Evolutionary conservation across 1,140 invertebrate genomes (phyloP).

Genomic region (Listronotus oregonensis): DNA sequence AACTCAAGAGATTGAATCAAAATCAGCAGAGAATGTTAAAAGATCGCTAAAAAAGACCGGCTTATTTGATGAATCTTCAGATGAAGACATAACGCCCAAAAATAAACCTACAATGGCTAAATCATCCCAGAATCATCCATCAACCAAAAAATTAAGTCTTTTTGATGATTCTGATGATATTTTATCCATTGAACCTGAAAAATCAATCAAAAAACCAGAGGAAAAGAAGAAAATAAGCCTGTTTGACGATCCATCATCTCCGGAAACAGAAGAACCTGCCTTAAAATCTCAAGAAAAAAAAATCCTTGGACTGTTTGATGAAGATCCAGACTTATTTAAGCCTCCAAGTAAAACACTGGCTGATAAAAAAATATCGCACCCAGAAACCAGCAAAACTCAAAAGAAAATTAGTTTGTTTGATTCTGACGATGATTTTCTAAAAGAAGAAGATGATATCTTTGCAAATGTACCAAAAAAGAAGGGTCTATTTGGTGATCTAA

Average conservation of each 20-base stretch:
- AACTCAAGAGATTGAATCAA: neutral
- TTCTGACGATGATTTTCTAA: slow-evolving; percentile 44
- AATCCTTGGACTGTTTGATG: slow-evolving; percentile 52
- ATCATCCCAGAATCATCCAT: neutral
- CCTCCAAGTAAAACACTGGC: neutral
- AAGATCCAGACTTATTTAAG: slow-evolving; percentile 33
- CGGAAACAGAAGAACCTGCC: slow-evolving; percentile 5
- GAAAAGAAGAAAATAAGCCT: slow-evolving; percentile 21
- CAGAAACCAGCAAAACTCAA: neutral
- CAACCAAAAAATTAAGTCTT: neutral
- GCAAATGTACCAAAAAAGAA: neutral
- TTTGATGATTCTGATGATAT: slow-evolving; percentile 14
- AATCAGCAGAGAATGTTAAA: no score
- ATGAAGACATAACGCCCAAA: slow-evolving; percentile 25
- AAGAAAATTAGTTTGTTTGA: slow-evolving; percentile 53
- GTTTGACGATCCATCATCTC: slow-evolving; percentile 25
- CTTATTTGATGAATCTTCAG: slow-evolving; percentile 22
- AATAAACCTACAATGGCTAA: slow-evolving; percentile 23
- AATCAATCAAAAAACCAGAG: neutral
- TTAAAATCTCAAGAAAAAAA: slow-evolving; percentile 15
- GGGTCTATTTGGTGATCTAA: slow-evolving; percentile 10
- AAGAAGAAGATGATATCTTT: slow-evolving; percentile 23
- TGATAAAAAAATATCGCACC: neutral
- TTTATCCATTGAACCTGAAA: neutral
- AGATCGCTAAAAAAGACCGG: slow-evolving; percentile 3